Evolutionary conservation across 2,797 vertebrate genomes (phyloP).

Genomic region (Onychomys leucogaster): DNA sequence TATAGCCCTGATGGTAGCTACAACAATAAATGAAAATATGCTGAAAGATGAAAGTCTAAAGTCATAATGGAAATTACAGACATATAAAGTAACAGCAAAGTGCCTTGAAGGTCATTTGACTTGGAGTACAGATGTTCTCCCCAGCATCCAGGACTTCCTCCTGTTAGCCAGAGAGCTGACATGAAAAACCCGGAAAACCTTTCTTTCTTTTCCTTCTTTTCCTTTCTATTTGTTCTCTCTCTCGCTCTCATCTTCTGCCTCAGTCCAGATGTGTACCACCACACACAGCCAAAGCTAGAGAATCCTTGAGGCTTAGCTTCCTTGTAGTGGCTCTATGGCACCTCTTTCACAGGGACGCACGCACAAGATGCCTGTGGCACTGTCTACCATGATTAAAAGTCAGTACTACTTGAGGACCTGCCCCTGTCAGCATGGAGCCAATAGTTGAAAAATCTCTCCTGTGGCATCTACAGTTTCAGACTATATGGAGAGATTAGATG

Average conservation of each 20-base stretch:
- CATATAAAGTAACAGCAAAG: constrained; percentile 70
- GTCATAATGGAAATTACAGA: constrained; percentile 76
- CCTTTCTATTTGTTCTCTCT: neutral
- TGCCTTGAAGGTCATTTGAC: constrained; percentile 61
- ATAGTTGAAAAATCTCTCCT: neutral
- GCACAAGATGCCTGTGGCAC: neutral
- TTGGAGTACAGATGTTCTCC: constrained; percentile 28
- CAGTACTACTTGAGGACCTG: neutral
- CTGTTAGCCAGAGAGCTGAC: neutral
- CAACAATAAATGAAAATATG: constrained; percentile 78
- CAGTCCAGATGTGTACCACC: neutral
- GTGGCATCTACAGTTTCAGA: neutral
- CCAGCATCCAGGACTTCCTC: neutral
- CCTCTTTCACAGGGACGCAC: neutral
- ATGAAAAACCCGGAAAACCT: neutral
- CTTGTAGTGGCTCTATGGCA: neutral
- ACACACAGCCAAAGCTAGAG: neutral
- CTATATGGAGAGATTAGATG: neutral
- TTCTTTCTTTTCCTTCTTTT: neutral
- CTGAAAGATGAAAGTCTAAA: constrained; percentile 79
- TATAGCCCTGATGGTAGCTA: constrained; percentile 73
- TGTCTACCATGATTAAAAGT: neutral
- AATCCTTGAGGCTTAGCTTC: neutral
- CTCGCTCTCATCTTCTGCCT: neutral
- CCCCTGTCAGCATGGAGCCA: neutral